phyloP scores from a whole-genome alignment of 2,797 vertebrate genomes.

The Hemitrygon akajei region DNA sequence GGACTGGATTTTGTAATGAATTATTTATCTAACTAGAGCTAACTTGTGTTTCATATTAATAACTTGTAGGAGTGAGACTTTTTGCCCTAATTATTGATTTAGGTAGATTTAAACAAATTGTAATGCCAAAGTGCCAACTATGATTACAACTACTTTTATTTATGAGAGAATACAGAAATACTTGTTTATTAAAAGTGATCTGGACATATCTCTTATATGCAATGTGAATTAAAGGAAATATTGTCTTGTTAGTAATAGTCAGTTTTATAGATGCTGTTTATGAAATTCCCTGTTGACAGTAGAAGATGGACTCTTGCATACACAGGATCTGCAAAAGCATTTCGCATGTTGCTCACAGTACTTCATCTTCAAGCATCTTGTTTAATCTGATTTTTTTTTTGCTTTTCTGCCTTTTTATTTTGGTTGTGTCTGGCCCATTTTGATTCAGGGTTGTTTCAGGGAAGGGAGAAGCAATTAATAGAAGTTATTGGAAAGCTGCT shows the following conservation, averaged over 20 bases:
- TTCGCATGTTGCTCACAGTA: background rate
- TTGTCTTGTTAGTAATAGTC: background rate
- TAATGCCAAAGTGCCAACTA: background rate
- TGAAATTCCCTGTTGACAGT: background rate
- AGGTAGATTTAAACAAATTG: too few species aligned
- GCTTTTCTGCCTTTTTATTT: background rate
- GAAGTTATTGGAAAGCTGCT: background rate
- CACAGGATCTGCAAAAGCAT: background rate
- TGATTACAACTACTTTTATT: background rate
- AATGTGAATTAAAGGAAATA: background rate
- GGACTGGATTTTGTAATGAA: background rate
- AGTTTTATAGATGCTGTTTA: background rate
- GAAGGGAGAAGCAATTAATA: background rate
- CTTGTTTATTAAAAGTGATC: background rate
- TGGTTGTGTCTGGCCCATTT: background rate
- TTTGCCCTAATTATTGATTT: background rate
- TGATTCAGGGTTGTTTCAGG: background rate
- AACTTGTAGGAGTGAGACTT: background rate
- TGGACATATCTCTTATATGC: background rate
- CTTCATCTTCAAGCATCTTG: background rate
- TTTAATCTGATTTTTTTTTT: constrained; percentile 20
- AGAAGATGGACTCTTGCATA: background rate
- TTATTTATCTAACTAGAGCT: background rate
- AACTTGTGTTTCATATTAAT: background rate
- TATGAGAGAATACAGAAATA: background rate